These are phyloP conservation scores for Adineta ricciae DNA, from an alignment of 2,888 invertebrate genomes.

Conservation along the genomic window DNA sequence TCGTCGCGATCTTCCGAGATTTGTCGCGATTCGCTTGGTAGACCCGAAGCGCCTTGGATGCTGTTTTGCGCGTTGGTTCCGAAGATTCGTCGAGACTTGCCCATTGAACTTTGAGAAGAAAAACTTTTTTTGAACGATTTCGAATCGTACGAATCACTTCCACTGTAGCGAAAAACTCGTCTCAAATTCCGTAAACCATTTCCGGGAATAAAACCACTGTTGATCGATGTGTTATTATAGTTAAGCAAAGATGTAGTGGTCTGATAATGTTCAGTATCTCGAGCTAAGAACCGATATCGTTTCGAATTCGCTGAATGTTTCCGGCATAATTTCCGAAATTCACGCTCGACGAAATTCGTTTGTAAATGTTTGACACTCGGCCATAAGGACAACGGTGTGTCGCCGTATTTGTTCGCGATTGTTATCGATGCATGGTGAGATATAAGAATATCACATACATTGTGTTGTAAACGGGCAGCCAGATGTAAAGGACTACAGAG, in stretches of 20 bases:
- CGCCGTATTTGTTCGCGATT: neutral
- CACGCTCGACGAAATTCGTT: neutral
- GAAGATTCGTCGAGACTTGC: neutral
- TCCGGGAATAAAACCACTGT: neutral
- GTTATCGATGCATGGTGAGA: constrained; percentile 18
- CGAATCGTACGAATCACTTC: neutral
- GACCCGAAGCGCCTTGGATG: neutral
- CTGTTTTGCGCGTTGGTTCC: neutral
- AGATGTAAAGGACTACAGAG: constrained; percentile 58
- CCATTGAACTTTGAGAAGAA: neutral
- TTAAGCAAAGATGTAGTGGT: neutral
- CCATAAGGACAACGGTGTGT: neutral
- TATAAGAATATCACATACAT: constrained; percentile 17
- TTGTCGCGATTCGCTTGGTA: neutral
- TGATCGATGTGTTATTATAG: neutral
- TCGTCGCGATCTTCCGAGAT: neutral
- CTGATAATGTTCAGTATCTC: neutral
- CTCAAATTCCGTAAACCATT: neutral
- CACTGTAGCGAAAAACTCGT: neutral
- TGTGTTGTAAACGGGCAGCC: constrained; percentile 52
- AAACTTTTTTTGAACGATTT: neutral
- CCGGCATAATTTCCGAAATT: constrained; percentile 1
- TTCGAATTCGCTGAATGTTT: neutral
- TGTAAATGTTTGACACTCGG: neutral
- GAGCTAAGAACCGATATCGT: neutral